Conservation (phyloP, 2,888 invertebrate species). For the Poecilus cupreus region DNA sequence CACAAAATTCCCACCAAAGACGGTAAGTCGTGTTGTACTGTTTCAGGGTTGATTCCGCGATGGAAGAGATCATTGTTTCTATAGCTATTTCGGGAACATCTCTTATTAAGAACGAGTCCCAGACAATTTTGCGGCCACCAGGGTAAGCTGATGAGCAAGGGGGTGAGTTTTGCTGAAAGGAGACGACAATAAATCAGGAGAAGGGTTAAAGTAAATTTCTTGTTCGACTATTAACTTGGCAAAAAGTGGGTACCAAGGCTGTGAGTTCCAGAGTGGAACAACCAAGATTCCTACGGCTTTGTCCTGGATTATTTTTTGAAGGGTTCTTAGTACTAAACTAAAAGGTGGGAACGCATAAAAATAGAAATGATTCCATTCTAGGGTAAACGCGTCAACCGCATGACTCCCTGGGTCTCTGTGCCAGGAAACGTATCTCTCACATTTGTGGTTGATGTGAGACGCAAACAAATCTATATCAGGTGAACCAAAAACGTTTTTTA, state of each 20-base stretch:
- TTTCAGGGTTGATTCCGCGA: neutral
- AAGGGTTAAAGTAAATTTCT: conserved; percentile 51
- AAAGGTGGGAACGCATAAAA: conserved; percentile 61
- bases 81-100: neutral
- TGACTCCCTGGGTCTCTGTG: conserved; percentile 40
- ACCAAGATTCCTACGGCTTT: neutral
- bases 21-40: too few species aligned
- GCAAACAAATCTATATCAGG: conserved; percentile 56
- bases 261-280: neutral
- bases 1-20: too few species aligned
- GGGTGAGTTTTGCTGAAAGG: neutral
- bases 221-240: neutral
- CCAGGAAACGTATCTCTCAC: too few species aligned
- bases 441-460: conserved; percentile 48
- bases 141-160: neutral
- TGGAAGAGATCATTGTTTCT: neutral
- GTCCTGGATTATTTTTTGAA: neutral
- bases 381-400: conserved; percentile 57
- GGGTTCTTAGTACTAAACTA: neutral
- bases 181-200: neutral
- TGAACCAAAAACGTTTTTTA: too few species aligned
- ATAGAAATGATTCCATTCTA: conserved; percentile 47
- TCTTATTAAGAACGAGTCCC: too few species aligned
- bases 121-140: neutral
- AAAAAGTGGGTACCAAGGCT: neutral